phyloP scores from a whole-genome alignment of 2,888 invertebrate species.

The Tribolium freemani region DNA sequence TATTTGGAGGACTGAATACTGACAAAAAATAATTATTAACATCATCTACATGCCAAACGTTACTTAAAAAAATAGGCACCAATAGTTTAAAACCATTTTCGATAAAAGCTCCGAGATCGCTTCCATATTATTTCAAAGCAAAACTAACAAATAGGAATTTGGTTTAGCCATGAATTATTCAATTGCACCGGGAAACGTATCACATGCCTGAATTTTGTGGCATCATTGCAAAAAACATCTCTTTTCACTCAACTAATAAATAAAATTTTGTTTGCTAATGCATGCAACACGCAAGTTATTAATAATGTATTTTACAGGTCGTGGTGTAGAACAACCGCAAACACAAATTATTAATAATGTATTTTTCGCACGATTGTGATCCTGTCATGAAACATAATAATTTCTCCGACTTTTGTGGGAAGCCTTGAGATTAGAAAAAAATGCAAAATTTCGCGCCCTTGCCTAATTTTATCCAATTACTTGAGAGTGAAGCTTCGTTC shows the following conservation, averaged over 20 bases:
- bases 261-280: constrained; percentile 22
- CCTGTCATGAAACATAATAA: constrained; percentile 17
- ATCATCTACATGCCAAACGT: no score
- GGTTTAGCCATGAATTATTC: constrained; percentile 16
- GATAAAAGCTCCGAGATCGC: not conserved
- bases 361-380: constrained; percentile 19
- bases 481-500: not conserved
- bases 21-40: no score
- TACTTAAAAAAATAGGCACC: not conserved
- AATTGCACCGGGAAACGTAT: not conserved
- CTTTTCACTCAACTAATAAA: not conserved
- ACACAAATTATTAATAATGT: constrained; percentile 34
- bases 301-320: constrained; percentile 35
- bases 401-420: not conserved
- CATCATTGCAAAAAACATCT: not conserved
- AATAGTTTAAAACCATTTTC: not conserved
- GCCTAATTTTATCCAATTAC: constrained; percentile 10
- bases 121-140: constrained; percentile 6
- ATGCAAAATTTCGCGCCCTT: constrained; percentile 1
- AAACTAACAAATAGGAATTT: constrained; percentile 23
- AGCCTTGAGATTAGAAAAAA: constrained; percentile 10
- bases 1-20: no score
- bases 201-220: no score
- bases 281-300: constrained; percentile 29
- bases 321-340: constrained; percentile 20